Evolutionary conservation across 1,140 invertebrate genomes (phyloP).

Genomic region (Drosophila micromelanica): DNA sequence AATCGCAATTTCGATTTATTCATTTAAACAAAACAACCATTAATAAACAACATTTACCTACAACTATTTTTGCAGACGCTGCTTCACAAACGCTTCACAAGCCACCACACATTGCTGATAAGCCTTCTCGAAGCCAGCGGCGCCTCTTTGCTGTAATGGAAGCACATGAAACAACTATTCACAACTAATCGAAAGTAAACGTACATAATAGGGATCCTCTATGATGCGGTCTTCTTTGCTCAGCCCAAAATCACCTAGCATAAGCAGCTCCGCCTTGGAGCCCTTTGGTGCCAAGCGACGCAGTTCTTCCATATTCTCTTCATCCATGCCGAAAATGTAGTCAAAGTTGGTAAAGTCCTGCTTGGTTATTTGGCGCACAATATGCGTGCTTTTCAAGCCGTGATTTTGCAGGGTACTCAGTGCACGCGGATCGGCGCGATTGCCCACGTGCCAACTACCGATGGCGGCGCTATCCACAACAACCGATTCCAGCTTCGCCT

Average conservation of each 20-base stretch:
- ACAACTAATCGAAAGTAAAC: constrained; percentile 36
- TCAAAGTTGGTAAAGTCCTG: constrained; percentile 92
- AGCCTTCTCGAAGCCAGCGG: constrained; percentile 89
- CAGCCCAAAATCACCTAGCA: constrained; percentile 93
- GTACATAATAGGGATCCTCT: constrained; percentile 95
- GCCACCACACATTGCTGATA: constrained; percentile 89
- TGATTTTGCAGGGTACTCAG: constrained; percentile 89
- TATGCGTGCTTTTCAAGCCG: constrained; percentile 89
- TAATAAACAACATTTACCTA: constrained; percentile 29
- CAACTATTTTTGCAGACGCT: constrained; percentile 61
- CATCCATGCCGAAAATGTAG: constrained; percentile 96
- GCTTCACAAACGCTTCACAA: constrained; percentile 88
- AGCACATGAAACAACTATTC: not conserved
- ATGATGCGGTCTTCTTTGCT: constrained; percentile 90
- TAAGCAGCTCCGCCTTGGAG: constrained; percentile 89
- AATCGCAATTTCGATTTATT: constrained; percentile 13
- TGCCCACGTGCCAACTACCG: constrained; percentile 93
- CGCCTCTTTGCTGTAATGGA: constrained; percentile 86
- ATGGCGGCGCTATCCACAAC: constrained; percentile 96
- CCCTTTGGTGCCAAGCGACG: constrained; percentile 87
- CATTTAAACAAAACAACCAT: not conserved
- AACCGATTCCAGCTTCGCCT: constrained; percentile 86
- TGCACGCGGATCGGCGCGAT: constrained; percentile 91
- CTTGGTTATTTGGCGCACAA: constrained; percentile 89
- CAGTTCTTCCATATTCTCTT: constrained; percentile 91